Evolutionary conservation across 35 echinoderm and acorn worm species (phyloP).

Genomic region (Holothuria glaberrima): DNA sequence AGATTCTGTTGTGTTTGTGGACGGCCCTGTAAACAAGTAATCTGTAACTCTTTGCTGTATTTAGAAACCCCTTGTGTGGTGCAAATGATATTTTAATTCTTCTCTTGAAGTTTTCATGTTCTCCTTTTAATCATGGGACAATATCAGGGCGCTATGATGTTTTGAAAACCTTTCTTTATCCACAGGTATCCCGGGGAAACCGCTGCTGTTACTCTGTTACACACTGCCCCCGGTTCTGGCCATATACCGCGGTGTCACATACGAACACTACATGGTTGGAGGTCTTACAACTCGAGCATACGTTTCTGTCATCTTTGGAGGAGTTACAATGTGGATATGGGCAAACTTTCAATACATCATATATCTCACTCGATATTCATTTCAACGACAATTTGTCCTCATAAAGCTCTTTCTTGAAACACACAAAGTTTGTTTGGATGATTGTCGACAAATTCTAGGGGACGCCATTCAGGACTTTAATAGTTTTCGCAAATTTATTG

Average conservation of each 20-base stretch:
- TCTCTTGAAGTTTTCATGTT: too few species aligned
- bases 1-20: too few species aligned
- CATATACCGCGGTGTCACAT: conserved; percentile 16
- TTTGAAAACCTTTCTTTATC: not conserved
- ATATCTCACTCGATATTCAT: conserved; percentile 21
- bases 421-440: conserved; percentile 39
- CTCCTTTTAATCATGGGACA: too few species aligned
- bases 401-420: not conserved
- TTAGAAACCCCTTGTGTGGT: too few species aligned
- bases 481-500: conserved; percentile 57
- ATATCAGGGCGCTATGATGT: too few species aligned
- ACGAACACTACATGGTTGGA: not conserved
- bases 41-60: too few species aligned
- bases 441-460: conserved; percentile 49
- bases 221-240: not conserved
- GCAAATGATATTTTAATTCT: too few species aligned
- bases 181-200: conserved; percentile 22
- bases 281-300: not conserved
- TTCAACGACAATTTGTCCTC: conserved; percentile 36
- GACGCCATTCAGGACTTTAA: conserved; percentile 62
- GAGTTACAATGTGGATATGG: not conserved
- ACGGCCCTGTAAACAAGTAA: too few species aligned
- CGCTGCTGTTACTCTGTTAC: not conserved
- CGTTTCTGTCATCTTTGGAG: conserved; percentile 8
- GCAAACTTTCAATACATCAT: conserved; percentile 7